These are phyloP conservation scores for Agrilus biguttatus DNA, from an alignment of 2,888 invertebrate species.

Conservation along the genomic window DNA sequence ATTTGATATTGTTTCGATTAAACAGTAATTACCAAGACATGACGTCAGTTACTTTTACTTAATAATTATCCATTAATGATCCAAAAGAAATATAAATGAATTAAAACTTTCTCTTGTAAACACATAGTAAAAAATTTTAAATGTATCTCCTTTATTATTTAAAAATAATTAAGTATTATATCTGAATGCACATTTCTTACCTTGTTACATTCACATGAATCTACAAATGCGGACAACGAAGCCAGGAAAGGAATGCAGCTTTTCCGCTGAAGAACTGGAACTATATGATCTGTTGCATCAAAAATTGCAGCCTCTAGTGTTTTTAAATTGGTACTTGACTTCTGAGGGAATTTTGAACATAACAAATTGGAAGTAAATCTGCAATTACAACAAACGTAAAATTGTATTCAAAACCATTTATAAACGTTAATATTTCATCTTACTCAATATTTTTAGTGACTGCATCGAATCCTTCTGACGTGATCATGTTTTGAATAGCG, in stretches of 20 bases:
- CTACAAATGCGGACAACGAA: slow-evolving; percentile 19
- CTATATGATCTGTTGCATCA: slow-evolving; percentile 31
- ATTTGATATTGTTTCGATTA: too few relatives aligned
- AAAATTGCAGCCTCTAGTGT: slow-evolving; percentile 32
- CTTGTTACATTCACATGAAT: too few relatives aligned
- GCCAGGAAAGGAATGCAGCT: slow-evolving; percentile 34
- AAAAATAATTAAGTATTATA: too few relatives aligned
- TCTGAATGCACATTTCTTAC: too few relatives aligned
- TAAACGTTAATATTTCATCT: slow-evolving; percentile 6
- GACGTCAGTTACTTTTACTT: too few relatives aligned
- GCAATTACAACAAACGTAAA: slow-evolving; percentile 10
- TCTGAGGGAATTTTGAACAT: slow-evolving; percentile 25
- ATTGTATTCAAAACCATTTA: not conserved
- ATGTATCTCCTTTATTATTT: too few relatives aligned
- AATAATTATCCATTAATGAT: not conserved
- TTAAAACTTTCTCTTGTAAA: too few relatives aligned
- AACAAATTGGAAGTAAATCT: slow-evolving; percentile 36
- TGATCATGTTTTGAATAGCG: slow-evolving; percentile 23
- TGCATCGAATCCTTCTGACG: slow-evolving; percentile 33
- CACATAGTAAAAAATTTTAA: too few relatives aligned
- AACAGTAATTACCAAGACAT: too few relatives aligned
- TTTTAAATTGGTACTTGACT: slow-evolving; percentile 31
- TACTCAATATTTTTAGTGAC: slow-evolving; percentile 30
- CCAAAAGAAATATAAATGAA: too few relatives aligned
- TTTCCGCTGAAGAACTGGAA: slow-evolving; percentile 31